Conservation (phyloP, 1,140 invertebrate species). For the Tetraneura akinire region DNA sequence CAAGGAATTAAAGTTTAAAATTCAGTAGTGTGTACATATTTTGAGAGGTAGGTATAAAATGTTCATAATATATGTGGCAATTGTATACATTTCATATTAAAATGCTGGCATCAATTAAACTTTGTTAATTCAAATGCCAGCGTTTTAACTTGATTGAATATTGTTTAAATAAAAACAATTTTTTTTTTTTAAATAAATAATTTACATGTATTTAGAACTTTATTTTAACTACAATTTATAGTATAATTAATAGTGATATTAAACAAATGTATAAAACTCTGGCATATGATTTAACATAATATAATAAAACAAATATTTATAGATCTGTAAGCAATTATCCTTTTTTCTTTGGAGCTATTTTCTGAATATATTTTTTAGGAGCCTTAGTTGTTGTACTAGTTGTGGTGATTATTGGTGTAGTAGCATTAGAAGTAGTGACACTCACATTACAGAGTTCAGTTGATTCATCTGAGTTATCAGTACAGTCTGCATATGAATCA, state of each 20-base stretch:
- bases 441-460: constrained; percentile 65
- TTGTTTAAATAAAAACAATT: constrained; percentile 22
- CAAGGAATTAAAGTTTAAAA: background rate
- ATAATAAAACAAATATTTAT: background rate
- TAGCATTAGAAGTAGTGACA: constrained; percentile 30
- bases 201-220: constrained; percentile 14
- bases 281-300: constrained; percentile 40
- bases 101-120: constrained; percentile 16
- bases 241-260: background rate
- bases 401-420: background rate
- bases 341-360: constrained; percentile 48
- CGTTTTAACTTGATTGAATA: constrained; percentile 25
- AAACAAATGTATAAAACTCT: constrained; percentile 36
- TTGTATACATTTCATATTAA: constrained; percentile 9
- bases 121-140: constrained; percentile 30
- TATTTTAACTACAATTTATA: background rate
- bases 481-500: constrained; percentile 71
- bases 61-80: background rate
- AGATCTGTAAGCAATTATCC: background rate
- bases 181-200: background rate
- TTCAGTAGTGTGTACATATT: background rate
- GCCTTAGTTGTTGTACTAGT: constrained; percentile 43
- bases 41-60: background rate
- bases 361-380: constrained; percentile 49
- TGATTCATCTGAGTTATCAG: constrained; percentile 71